A percentile compares a stretch with the other conserved stretches of the same genome.
Evolutionary conservation across 2,113 vertebrate species (phyloP).

Genomic region (Nyctereutes procyonoides): DNA sequence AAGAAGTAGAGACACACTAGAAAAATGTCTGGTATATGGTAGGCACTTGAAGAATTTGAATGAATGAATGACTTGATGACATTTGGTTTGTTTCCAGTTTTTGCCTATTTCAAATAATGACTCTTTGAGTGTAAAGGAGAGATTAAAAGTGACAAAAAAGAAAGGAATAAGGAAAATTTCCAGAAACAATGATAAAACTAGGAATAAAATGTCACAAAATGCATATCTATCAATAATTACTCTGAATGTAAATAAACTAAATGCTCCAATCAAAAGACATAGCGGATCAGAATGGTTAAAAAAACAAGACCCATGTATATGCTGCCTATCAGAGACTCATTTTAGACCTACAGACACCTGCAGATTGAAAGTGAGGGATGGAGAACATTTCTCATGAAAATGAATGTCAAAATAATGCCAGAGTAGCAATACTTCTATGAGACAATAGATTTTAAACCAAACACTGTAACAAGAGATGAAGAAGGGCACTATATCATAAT

Average conservation of each 20-base stretch:
- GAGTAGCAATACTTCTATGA: not conserved
- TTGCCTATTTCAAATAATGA: not conserved
- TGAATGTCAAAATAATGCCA: not conserved
- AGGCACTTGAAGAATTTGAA: not conserved
- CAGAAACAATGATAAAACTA: not conserved
- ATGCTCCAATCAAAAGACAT: not conserved
- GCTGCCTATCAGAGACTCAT: not conserved
- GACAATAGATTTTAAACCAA: not conserved
- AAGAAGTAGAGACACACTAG: not conserved
- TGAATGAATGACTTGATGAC: not conserved
- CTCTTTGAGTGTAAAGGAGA: not conserved
- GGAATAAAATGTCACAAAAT: not conserved
- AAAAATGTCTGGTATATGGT: not conserved
- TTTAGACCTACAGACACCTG: not conserved
- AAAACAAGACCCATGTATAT: not conserved
- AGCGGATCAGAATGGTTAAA: not conserved
- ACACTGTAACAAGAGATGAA: not conserved
- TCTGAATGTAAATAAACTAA: not conserved
- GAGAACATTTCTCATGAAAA: not conserved
- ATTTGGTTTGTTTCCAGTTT: not conserved
- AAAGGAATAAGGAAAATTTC: not conserved
- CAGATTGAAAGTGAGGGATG: not conserved
- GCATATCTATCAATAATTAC: not conserved
- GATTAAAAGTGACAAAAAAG: not conserved
- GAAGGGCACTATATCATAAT: not conserved